Conservation (phyloP, 2,888 invertebrate genomes). For the Lepidochitona cinerea region DNA sequence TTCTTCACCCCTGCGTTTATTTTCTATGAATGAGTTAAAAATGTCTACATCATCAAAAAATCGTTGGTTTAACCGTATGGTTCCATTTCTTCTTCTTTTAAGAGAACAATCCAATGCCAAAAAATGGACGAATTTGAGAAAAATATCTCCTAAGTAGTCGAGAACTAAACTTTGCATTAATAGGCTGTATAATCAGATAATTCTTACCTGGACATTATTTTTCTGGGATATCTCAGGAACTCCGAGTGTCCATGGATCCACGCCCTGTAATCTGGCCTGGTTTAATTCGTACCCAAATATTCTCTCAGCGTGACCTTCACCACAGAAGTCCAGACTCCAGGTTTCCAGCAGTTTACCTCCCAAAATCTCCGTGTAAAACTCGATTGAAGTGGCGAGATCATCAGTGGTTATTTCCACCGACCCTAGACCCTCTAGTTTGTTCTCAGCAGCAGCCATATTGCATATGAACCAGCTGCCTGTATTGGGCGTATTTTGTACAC, state of each 20-base stretch:
- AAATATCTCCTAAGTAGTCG: too few relatives aligned
- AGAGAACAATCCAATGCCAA: too few relatives aligned
- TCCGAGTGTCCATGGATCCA: neutral
- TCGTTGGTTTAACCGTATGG: too few relatives aligned
- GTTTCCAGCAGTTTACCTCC: neutral
- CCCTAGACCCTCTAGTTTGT: neutral
- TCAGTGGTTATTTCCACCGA: neutral
- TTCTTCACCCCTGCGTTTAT: too few relatives aligned
- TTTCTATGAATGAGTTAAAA: too few relatives aligned
- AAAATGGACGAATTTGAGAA: too few relatives aligned
- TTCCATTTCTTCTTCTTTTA: too few relatives aligned
- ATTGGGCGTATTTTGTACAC: too few relatives aligned
- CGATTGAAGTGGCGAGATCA: neutral
- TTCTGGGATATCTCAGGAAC: neutral
- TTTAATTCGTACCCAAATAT: neutral
- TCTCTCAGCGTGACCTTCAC: neutral
- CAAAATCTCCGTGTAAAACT: neutral
- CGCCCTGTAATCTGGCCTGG: neutral
- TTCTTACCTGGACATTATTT: neutral
- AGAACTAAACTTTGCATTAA: too few relatives aligned
- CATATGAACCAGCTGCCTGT: too few relatives aligned
- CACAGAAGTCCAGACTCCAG: neutral
- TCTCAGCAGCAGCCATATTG: neutral
- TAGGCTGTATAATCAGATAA: too few relatives aligned
- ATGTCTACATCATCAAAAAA: too few relatives aligned